Conservation (phyloP, 1,140 invertebrate species). For the Leptestheria dahalacensis region DNA sequence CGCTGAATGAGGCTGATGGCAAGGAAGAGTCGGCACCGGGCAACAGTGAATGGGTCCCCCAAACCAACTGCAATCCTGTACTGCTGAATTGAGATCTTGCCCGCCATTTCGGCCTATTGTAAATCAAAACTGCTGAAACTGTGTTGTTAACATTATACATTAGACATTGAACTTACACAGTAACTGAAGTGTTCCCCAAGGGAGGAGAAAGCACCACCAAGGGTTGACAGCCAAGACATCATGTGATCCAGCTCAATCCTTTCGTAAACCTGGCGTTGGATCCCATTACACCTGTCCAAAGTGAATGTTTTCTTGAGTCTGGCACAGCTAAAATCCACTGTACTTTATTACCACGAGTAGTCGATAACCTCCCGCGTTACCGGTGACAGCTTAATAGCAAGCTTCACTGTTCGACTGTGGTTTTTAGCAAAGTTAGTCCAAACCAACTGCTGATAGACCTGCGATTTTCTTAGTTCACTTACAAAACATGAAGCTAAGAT, state of each 20-base stretch:
- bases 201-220: conserved; percentile 86
- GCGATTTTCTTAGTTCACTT: too few relatives aligned
- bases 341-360: too few relatives aligned
- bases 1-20: conserved; percentile 76
- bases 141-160: background rate
- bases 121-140: conserved; percentile 25
- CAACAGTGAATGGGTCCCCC: conserved; percentile 58
- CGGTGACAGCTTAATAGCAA: too few relatives aligned
- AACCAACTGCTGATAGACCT: too few relatives aligned
- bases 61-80: conserved; percentile 58
- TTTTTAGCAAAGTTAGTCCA: too few relatives aligned
- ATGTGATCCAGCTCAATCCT: conserved; percentile 34
- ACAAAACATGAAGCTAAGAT: too few relatives aligned
- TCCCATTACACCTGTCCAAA: background rate
- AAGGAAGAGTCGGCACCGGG: conserved; percentile 66
- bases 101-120: conserved; percentile 76
- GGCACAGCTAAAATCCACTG: too few relatives aligned
- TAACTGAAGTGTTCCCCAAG: conserved; percentile 65
- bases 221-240: conserved; percentile 87
- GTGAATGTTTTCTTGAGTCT: too few relatives aligned
- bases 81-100: conserved; percentile 68
- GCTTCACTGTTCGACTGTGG: too few relatives aligned
- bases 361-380: too few relatives aligned
- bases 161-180: conserved; percentile 40
- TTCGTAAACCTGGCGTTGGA: conserved; percentile 11